A percentile compares a stretch with the other conserved stretches of the same genome.
Evolutionary conservation across 2,888 invertebrate genomes (phyloP).

Genomic region (Apodemia hepburni): DNA sequence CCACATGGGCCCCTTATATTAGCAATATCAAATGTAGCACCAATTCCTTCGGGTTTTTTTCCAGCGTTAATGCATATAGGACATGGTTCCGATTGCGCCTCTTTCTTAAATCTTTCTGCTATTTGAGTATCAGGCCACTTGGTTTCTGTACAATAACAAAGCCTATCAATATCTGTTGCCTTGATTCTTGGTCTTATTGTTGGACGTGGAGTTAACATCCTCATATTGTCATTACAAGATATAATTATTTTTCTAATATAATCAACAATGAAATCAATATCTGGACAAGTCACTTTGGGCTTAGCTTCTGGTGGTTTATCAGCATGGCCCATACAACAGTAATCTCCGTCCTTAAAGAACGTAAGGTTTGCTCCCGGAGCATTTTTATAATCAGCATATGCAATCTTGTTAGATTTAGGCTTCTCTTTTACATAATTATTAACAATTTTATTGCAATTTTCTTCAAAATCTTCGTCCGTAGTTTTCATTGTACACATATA

Average conservation of each 20-base stretch:
- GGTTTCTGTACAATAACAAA: slow-evolving; percentile 64
- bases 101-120: slow-evolving; percentile 57
- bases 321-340: slow-evolving; percentile 59
- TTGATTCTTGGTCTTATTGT: slow-evolving; percentile 59
- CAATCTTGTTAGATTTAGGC: slow-evolving; percentile 43
- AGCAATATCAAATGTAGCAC: slow-evolving; percentile 56
- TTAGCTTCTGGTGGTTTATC: slow-evolving; percentile 64
- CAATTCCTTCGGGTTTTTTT: slow-evolving; percentile 37
- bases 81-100: slow-evolving; percentile 54
- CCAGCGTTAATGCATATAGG: slow-evolving; percentile 54
- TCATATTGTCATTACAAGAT: slow-evolving; percentile 72
- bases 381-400: slow-evolving; percentile 61
- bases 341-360: slow-evolving; percentile 59
- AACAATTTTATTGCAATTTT: slow-evolving; percentile 57
- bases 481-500: slow-evolving; percentile 69
- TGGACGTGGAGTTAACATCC: slow-evolving; percentile 67
- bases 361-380: slow-evolving; percentile 61
- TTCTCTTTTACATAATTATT: slow-evolving; percentile 48
- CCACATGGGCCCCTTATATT: slow-evolving; percentile 71
- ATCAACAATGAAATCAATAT: slow-evolving; percentile 61
- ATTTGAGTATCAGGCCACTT: slow-evolving; percentile 58
- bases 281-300: slow-evolving; percentile 59
- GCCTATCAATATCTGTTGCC: slow-evolving; percentile 66
- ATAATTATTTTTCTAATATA: slow-evolving; percentile 66
- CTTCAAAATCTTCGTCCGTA: slow-evolving; percentile 56